Percentiles rank a stretch among this genome's conserved stretches.
Evolutionary conservation across 2,113 vertebrate species (phyloP).

Genomic region (Alaudala cheleensis): DNA sequence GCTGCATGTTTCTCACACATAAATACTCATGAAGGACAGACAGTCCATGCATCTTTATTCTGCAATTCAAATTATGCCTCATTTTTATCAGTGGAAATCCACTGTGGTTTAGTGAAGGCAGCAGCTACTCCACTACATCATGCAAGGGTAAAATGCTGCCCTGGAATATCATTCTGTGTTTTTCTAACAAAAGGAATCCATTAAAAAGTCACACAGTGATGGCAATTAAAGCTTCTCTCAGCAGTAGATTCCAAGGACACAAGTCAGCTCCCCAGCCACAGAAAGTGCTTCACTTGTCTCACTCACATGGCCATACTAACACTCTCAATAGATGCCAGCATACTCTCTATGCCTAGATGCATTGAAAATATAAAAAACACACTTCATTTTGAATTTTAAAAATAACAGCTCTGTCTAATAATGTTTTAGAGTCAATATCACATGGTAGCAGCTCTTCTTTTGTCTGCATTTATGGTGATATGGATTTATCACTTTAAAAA

Average conservation of each 20-base stretch:
- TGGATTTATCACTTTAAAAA: background rate
- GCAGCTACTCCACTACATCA: background rate
- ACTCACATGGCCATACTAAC: background rate
- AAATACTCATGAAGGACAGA: constrained; percentile 29
- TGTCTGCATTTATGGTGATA: background rate
- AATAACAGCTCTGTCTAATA: background rate
- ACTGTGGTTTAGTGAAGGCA: background rate
- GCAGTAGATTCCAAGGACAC: background rate
- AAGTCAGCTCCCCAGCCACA: background rate
- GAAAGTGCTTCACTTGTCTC: background rate
- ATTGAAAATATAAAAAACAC: background rate
- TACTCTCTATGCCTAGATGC: background rate
- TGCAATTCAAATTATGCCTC: constrained; percentile 33
- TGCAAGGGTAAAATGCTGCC: background rate
- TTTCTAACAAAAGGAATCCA: background rate
- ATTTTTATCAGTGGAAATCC: constrained; percentile 3
- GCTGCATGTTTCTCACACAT: constrained; percentile 16
- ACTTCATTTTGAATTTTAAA: background rate
- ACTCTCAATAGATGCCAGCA: background rate
- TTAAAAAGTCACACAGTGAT: background rate
- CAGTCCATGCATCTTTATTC: background rate
- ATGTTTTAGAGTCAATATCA: background rate
- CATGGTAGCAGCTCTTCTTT: background rate
- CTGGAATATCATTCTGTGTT: background rate
- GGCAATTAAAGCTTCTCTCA: background rate